Percentiles rank a stretch among this genome's conserved stretches.
phyloP scores from a whole-genome alignment of 2,888 invertebrate species.

The Mythimna vitellina region DNA sequence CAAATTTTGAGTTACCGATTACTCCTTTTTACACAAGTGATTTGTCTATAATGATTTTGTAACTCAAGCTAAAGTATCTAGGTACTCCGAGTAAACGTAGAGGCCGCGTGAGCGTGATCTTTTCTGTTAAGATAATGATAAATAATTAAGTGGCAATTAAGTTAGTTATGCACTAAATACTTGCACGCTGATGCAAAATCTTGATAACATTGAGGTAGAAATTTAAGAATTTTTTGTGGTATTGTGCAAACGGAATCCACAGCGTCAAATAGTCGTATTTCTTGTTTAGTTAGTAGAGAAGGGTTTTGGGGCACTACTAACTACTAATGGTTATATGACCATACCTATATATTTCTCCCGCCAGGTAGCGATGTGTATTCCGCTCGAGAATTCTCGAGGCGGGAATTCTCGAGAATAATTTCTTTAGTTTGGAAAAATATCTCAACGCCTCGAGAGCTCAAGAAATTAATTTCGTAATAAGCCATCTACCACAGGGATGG shows the following conservation, averaged over 20 bases:
- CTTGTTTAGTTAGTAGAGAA: no score
- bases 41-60: not conserved
- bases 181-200: slow-evolving; percentile 14
- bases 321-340: no score
- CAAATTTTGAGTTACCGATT: not conserved
- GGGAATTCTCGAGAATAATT: no score
- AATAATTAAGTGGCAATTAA: slow-evolving; percentile 30
- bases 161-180: slow-evolving; percentile 53
- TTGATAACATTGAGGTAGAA: slow-evolving; percentile 7
- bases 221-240: slow-evolving; percentile 2
- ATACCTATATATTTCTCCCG: no score
- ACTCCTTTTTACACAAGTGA: no score
- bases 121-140: slow-evolving; percentile 8
- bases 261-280: not conserved
- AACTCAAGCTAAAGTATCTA: not conserved
- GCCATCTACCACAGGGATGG: no score
- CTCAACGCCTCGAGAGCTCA: no score
- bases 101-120: not conserved
- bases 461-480: no score
- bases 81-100: not conserved
- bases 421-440: no score
- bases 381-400: no score
- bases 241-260: slow-evolving; percentile 1
- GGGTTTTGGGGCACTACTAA: no score
- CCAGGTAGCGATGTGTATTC: no score